These are phyloP conservation scores for Scomber scombrus DNA, from an alignment of 2,113 vertebrate genomes.

Conservation along the genomic window DNA sequence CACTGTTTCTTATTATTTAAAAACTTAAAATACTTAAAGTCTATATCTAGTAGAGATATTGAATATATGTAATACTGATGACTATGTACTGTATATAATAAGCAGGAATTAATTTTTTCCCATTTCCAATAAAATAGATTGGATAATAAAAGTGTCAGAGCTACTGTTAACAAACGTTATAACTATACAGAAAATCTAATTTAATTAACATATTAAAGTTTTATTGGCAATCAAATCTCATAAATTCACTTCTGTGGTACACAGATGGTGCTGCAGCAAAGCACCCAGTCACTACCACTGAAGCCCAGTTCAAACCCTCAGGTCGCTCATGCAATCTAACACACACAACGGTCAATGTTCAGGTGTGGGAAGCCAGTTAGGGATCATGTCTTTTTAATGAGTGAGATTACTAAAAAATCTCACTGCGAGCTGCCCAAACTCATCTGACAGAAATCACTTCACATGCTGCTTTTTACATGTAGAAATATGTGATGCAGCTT, in stretches of 20 bases:
- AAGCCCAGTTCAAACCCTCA: neutral
- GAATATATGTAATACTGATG: neutral
- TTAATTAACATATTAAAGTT: neutral
- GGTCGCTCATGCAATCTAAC: constrained; percentile 14
- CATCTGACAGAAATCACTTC: too few relatives aligned
- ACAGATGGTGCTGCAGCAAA: constrained; percentile 4
- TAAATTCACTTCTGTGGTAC: neutral
- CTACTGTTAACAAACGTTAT: too few relatives aligned
- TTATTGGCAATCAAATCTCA: too few relatives aligned
- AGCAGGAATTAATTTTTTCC: neutral
- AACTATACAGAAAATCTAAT: neutral
- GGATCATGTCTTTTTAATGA: neutral
- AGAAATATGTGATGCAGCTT: neutral
- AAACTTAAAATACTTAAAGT: neutral
- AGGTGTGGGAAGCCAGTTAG: neutral
- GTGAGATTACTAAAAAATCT: too few relatives aligned
- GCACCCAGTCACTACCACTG: neutral
- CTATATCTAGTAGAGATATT: neutral
- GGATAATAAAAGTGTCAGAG: neutral
- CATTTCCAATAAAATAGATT: neutral
- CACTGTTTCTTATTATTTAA: neutral
- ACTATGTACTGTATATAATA: neutral
- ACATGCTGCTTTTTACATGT: neutral
- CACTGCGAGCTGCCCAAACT: too few relatives aligned
- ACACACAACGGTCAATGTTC: constrained; percentile 3